These are phyloP conservation scores for Baronia brevicornis DNA, from an alignment of 2,888 invertebrate genomes.

Conservation along the genomic window DNA sequence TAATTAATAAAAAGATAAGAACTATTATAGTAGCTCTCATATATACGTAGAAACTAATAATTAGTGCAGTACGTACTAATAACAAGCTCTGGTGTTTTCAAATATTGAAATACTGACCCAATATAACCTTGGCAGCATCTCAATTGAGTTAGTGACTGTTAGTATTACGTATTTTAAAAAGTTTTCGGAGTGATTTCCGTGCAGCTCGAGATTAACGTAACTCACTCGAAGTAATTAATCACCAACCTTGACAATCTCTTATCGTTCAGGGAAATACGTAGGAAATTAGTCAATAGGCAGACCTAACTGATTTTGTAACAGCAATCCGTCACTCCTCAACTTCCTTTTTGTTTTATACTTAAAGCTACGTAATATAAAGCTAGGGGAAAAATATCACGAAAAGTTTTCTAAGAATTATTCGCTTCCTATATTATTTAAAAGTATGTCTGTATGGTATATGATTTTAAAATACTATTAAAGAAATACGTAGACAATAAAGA, in stretches of 20 bases:
- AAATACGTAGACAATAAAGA: too few species aligned
- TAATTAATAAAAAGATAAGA: too few species aligned
- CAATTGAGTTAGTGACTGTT: slow-evolving; percentile 15
- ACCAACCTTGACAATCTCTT: slow-evolving; percentile 34
- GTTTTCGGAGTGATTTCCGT: slow-evolving; percentile 29
- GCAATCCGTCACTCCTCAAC: slow-evolving; percentile 5
- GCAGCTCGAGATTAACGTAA: slow-evolving; percentile 25
- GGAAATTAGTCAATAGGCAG: slow-evolving; percentile 28
- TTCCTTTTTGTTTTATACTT: slow-evolving; percentile 2
- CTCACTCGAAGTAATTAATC: slow-evolving; percentile 31
- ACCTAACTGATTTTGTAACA: slow-evolving; percentile 15
- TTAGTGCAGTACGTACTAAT: too few species aligned
- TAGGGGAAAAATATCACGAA: neutral
- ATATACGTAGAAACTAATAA: too few species aligned
- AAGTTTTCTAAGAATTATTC: too few species aligned
- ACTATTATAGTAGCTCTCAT: too few species aligned
- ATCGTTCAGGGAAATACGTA: slow-evolving; percentile 33
- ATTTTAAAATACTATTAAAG: too few species aligned
- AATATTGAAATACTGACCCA: slow-evolving; percentile 3
- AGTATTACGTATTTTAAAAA: slow-evolving; percentile 20
- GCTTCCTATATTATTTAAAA: too few species aligned
- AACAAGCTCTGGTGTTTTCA: slow-evolving; percentile 1
- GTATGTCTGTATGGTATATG: too few species aligned
- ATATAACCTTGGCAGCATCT: slow-evolving; percentile 9
- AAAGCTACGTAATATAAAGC: too few species aligned